Conservation (phyloP, 2,888 invertebrate species). For the Unio pictorum region DNA sequence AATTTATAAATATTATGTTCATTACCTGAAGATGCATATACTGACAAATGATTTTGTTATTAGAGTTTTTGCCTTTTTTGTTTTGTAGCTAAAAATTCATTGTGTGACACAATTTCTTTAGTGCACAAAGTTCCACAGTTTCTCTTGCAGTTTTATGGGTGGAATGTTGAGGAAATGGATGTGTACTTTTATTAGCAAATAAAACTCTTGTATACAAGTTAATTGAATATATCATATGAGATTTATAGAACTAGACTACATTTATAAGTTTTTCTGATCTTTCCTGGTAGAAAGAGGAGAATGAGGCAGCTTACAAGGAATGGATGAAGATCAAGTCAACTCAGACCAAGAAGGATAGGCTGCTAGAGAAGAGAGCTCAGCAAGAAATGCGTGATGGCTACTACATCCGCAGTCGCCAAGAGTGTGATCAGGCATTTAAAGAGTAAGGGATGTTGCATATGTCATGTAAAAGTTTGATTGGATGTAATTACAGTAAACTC, state of each 20-base stretch:
- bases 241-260: background rate
- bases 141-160: no score
- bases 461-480: no score
- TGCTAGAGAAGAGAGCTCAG: constrained; percentile 53
- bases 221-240: background rate
- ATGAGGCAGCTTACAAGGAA: constrained; percentile 51
- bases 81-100: no score
- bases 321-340: constrained; percentile 61
- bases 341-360: constrained; percentile 57
- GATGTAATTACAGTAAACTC: no score
- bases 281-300: constrained; percentile 45
- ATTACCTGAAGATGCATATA: no score
- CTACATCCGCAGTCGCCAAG: constrained; percentile 49
- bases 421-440: constrained; percentile 64
- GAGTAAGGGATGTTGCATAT: constrained; percentile 43
- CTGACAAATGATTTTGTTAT: no score
- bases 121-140: no score
- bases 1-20: no score
- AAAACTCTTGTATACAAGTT: background rate
- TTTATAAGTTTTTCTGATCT: background rate
- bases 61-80: no score
- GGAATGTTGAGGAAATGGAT: no score
- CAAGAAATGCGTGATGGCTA: constrained; percentile 60
- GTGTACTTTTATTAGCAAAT: no score
- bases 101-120: no score